Evolutionary conservation across 2,797 vertebrate genomes (phyloP), one percentile per base, ranked within the genome.

Genomic region (Cossypha niveicapilla): DNA sequence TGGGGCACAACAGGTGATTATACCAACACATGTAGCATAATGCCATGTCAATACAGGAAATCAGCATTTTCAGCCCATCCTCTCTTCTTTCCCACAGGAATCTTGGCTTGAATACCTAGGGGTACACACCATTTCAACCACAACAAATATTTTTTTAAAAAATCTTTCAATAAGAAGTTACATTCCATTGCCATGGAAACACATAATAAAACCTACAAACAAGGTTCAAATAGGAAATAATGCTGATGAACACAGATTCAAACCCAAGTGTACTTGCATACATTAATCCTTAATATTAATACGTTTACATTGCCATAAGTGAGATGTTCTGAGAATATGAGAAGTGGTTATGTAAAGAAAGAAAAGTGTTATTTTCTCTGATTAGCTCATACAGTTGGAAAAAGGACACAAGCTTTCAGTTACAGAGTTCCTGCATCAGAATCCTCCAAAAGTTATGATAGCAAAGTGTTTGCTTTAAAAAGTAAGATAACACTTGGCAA

Each of bases 101-200:
- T 56, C 37, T 94, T 91, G 72, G 39, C 91, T 68, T 93, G 87
- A 94, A 89, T 89, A 44, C 42, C 67, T 74, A 71, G 60, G 45
- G 22, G 30, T 84, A 80, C 80, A 94, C 56, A 51, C 73, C 84
- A 30, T 92, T 83, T 74, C 79, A 95, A 53, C 27, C 74, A 65
- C 30, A 88, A 93, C 3, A 80, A 65, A 18, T 65, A 21, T 18
- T 23, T 61, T 11, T 25, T 11, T 4, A 7, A 18, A 4, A 65
- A 61, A 27, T 54, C 23, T 84, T 88, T 94, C 84, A 80, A 7
- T 70, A 66, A 79, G 53, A 85, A 95, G 21, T 62, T 67, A 51
- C 53, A 42, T 85, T 92, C 62, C 48, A 23, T 90, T 96, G 88
- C 53, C 71, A 63, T 74, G 84, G 74, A 92, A 97, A 91, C 51